Evolutionary conservation across 2,888 invertebrate species (phyloP), one percentile per base, ranked within the genome.

Genomic region (Tridacna crocea): DNA sequence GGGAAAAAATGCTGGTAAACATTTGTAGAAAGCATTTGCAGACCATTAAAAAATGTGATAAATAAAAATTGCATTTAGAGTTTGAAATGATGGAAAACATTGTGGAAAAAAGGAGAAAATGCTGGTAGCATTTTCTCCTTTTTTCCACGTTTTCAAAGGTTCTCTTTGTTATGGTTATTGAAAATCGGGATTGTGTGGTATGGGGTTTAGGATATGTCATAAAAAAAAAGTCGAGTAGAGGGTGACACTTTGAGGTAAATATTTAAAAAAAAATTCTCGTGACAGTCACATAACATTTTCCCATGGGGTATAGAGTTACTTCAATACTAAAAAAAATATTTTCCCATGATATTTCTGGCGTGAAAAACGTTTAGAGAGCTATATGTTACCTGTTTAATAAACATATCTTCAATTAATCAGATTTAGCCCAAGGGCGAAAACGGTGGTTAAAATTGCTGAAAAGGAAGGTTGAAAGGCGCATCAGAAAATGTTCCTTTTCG

Each of bases 351-450:
- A 58, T 58, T 58, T 58, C 58, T 36, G 58, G 58, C 58, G 58
- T 58, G 58, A 58, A 58, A 58, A 58, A 19, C 58, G 58, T 58
- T 58, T 58, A 58, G 58, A 58, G n/a, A 19, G 58, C 58, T 58
- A 58, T 58, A 58, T 58, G 58, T 58, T 70, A 70, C 36, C 60
- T 17, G 27, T 60, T 74, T 74, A 36, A 75, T 75, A 75, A 46
- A 75, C 75, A 63, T 48, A 47, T 75, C 75, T 22, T 27, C 26
- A 63, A 75, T 75, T 75, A 75, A 63, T 75, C 63, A 63, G 55
- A 75, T 47, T 46, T 46, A 46, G 60, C 75, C 75, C 63, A 17
- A 2, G 63, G 75, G n/a, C 22, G 22, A 65, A 65, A 24, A 65
- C 26, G 65, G 26, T 24, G 65, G 26, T 24, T n/a, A 65, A 65